Evolutionary conservation across 2,888 invertebrate species (phyloP), one percentile per base, ranked within the genome.

Genomic region (Calameuta filiformis): DNA sequence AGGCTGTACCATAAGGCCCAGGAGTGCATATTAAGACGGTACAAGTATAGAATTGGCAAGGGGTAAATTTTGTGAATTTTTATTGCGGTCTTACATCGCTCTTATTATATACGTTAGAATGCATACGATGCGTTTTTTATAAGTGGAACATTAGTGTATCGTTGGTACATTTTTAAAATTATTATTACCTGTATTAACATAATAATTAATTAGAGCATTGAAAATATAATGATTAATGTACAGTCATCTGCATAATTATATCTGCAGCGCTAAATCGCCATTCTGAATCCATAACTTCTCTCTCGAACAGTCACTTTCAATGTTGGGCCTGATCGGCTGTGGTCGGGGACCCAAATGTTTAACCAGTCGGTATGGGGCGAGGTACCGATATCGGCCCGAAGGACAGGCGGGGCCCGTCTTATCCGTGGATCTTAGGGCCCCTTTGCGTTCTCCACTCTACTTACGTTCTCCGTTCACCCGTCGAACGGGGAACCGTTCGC

Each of bases 361-460:
- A 56, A 56, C 23, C 56, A 56, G 23, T 9, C 56, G 23, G 23
- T 56, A 56, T 9, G 15, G 23, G 71, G 15, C 71, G 71, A 71
- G 31, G 71, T 71, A 71, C 71, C 71, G 34, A 33, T 71, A 71
- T 12, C 12, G 80, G 78, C 79, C 79, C 80, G 80, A 78, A 77
- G 79, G 79, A 79, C 83, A 82, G 83, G 83, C 82, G 83, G 83
- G 83, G 86, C 84, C 84, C 84, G 78, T 78, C 83, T 85, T 86
- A 86, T 86, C 85, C 85, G 83, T 86, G 84, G 82, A 85, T 85
- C 85, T 85, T 83, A 81, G 82, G 83, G 83, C 85, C 83, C 56
- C 9, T 56, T 56, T 23, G 9, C 56, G 56, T 56, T 56, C 56
- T 56, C 56, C 56, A 82, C 82, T 83, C 81, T 84, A 80, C 83